phyloP scores from a whole-genome alignment of 2,888 invertebrate species.

The Athetis lepigone region DNA sequence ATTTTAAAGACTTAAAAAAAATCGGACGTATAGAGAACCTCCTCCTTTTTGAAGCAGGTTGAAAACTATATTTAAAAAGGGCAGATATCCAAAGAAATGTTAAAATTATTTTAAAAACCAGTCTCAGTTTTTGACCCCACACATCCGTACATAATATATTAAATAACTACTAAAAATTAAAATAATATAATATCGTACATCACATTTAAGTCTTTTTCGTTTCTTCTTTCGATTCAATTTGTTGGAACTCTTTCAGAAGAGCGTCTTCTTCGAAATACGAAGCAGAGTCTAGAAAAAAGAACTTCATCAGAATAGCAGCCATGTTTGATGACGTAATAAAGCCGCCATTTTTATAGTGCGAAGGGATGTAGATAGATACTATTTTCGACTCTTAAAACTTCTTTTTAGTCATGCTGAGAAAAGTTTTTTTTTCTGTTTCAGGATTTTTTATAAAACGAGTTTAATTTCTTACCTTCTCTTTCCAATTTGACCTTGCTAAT shows the following conservation, averaged over 20 bases:
- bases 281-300: conserved; percentile 74
- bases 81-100: no score
- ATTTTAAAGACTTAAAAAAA: no score
- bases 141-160: neutral
- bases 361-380: no score
- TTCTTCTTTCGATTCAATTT: conserved; percentile 72
- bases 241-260: conserved; percentile 82
- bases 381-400: no score
- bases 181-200: conserved; percentile 34
- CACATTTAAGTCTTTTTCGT: conserved; percentile 69
- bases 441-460: neutral
- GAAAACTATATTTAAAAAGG: no score
- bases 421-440: neutral
- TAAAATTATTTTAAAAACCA: no score
- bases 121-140: conserved; percentile 33
- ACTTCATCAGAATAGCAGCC: no score
- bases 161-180: conserved; percentile 19
- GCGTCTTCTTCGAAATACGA: conserved; percentile 82
- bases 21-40: no score
- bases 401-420: no score
- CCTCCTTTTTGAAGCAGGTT: no score
- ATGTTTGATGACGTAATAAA: no score
- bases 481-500: conserved; percentile 83
- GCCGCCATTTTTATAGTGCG: no score
- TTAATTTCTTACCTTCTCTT: conserved; percentile 75